Conservation (phyloP, 2,888 invertebrate species). For the Koerneria pararmatus region DNA sequence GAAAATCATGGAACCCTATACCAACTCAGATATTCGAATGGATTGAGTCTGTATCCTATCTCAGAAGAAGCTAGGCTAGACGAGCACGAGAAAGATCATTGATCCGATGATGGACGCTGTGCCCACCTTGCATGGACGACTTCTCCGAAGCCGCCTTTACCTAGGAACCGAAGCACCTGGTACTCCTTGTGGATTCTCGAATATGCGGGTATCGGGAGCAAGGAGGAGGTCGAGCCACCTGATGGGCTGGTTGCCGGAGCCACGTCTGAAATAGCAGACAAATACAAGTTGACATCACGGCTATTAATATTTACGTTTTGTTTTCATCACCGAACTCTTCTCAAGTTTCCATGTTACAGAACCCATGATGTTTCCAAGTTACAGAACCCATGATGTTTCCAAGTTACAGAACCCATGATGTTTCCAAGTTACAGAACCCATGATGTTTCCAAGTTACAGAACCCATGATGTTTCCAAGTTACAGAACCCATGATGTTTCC, state of each 20-base stretch:
- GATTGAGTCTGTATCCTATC: neutral
- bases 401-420: too few relatives aligned
- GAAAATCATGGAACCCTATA: neutral
- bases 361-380: neutral
- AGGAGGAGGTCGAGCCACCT: neutral
- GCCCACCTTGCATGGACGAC: conserved; percentile 71
- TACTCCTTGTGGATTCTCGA: conserved; percentile 38
- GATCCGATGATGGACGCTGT: neutral
- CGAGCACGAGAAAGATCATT: neutral
- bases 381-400: too few relatives aligned
- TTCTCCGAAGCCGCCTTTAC: conserved; percentile 91
- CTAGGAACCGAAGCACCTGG: conserved; percentile 61
- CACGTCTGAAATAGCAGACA: conserved; percentile 7
- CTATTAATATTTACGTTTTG: too few relatives aligned
- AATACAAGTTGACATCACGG: too few relatives aligned
- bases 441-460: too few relatives aligned
- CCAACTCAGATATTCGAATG: neutral
- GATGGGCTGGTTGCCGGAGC: too few relatives aligned
- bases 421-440: too few relatives aligned
- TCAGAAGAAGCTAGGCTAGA: neutral
- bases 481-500: too few relatives aligned
- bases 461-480: too few relatives aligned
- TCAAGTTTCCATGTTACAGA: neutral
- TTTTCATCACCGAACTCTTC: neutral
- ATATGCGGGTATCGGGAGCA: neutral